Conservation (phyloP, 1,140 invertebrate genomes). For the Thalassaphorura encarpata region DNA sequence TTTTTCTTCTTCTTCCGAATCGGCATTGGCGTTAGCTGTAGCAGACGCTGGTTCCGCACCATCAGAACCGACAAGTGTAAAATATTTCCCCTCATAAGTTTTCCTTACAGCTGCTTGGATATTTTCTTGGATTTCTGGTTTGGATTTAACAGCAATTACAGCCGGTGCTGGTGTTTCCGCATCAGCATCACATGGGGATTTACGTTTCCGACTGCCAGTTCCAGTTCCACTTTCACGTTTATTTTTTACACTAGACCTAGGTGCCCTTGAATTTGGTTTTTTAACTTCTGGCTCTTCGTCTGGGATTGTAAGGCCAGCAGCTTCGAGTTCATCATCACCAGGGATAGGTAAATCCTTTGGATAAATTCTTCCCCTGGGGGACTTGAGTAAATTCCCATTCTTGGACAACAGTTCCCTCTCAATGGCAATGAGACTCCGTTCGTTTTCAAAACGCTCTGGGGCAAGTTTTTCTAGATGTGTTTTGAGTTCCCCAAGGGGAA, state of each 20-base stretch:
- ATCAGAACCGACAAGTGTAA: too few species aligned
- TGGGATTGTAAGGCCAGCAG: not conserved
- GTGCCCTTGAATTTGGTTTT: not conserved
- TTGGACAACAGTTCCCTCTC: slow-evolving; percentile 53
- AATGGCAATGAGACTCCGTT: slow-evolving; percentile 50
- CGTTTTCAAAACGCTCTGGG: slow-evolving; percentile 50
- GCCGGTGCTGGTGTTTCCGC: too few species aligned
- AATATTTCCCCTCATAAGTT: too few species aligned
- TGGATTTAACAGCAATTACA: not conserved
- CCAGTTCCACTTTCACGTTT: not conserved
- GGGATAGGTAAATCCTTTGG: slow-evolving; percentile 24
- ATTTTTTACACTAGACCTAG: not conserved
- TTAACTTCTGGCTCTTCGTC: not conserved
- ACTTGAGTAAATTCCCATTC: slow-evolving; percentile 47
- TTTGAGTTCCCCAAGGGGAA: slow-evolving; percentile 52
- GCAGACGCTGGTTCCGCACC: too few species aligned
- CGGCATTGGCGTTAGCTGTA: too few species aligned
- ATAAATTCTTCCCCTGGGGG: slow-evolving; percentile 13
- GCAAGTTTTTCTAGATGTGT: slow-evolving; percentile 52
- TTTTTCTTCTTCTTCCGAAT: too few species aligned
- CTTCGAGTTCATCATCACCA: not conserved
- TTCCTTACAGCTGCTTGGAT: not conserved
- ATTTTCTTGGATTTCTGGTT: not conserved
- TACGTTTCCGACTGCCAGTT: not conserved
- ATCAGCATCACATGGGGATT: not conserved